Evolutionary conservation across 2,888 invertebrate species (phyloP).

Genomic region (Cabera pusaria): DNA sequence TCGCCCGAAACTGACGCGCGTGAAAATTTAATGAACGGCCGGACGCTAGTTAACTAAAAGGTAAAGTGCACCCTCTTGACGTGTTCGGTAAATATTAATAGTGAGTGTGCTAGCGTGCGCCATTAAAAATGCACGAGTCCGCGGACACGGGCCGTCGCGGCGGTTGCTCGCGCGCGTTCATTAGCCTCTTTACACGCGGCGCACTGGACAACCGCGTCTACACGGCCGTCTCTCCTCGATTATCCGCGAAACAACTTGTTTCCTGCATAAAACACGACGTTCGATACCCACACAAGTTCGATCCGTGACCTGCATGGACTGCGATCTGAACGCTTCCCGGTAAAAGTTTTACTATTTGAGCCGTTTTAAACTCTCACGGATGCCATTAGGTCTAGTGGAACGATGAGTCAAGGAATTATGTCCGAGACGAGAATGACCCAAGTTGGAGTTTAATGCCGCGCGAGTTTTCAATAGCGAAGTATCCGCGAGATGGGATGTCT

Average conservation of each 20-base stretch:
- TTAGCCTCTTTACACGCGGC: constrained; percentile 64
- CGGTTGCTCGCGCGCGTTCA: constrained; percentile 51
- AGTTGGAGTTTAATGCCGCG: constrained; percentile 68
- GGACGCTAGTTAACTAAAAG: constrained; percentile 84
- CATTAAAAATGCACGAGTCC: constrained; percentile 82
- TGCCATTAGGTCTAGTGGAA: constrained; percentile 75
- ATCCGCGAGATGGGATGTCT: constrained; percentile 32
- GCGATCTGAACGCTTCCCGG: constrained; percentile 69
- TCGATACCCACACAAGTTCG: constrained; percentile 66
- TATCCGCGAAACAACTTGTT: constrained; percentile 48
- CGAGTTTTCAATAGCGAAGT: constrained; percentile 39
- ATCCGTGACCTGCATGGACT: constrained; percentile 62
- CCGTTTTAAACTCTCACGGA: constrained; percentile 79
- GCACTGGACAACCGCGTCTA: constrained; percentile 47
- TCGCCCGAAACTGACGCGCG: constrained; percentile 83
- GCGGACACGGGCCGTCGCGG: constrained; percentile 62
- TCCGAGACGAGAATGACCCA: constrained; percentile 68
- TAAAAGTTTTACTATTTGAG: constrained; percentile 73
- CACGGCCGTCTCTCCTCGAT: constrained; percentile 38
- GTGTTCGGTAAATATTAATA: constrained; percentile 84
- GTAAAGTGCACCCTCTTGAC: constrained; percentile 84
- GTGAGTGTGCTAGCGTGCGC: constrained; percentile 79
- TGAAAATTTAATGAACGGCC: constrained; percentile 84
- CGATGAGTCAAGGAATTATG: constrained; percentile 75
- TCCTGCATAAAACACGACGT: constrained; percentile 68